Percentiles rank a stretch among this genome's conserved stretches.
Conservation (phyloP, 2,888 invertebrate genomes). For the Dryocosmus kuriphilus region DNA sequence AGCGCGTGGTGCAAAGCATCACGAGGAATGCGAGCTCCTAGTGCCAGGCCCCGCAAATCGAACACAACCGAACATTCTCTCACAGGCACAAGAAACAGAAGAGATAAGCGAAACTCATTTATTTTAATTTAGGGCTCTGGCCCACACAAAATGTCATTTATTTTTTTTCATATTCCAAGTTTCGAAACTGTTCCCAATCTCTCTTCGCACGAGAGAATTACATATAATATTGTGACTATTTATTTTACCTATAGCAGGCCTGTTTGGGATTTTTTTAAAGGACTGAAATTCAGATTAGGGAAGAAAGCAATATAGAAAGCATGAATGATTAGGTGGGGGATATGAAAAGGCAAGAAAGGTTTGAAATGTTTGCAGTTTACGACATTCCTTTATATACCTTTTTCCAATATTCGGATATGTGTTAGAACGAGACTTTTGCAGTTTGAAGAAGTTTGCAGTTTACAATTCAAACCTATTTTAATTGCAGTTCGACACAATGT, state of each 20-base stretch:
- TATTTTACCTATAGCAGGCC: constrained; percentile 28
- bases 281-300: constrained; percentile 32
- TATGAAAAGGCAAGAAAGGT: constrained; percentile 21
- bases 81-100: constrained; percentile 74
- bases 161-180: constrained; percentile 18
- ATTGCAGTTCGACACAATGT: background rate
- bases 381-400: constrained; percentile 32
- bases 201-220: background rate
- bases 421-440: constrained; percentile 7
- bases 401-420: constrained; percentile 34
- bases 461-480: constrained; percentile 3
- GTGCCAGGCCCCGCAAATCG: constrained; percentile 72
- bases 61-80: constrained; percentile 72
- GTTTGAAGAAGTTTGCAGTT: background rate
- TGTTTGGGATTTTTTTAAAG: constrained; percentile 21
- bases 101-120: constrained; percentile 56
- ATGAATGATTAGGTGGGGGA: background rate
- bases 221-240: constrained; percentile 21
- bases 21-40: constrained; percentile 76
- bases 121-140: background rate
- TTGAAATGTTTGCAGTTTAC: constrained; percentile 31
- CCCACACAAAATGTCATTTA: background rate
- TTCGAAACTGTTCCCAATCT: constrained; percentile 10
- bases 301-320: constrained; percentile 27
- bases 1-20: constrained; percentile 84